These are phyloP conservation scores for Heliopora coerulea DNA, from an alignment of 92 coral and sea anemone species.

Conservation along the genomic window DNA sequence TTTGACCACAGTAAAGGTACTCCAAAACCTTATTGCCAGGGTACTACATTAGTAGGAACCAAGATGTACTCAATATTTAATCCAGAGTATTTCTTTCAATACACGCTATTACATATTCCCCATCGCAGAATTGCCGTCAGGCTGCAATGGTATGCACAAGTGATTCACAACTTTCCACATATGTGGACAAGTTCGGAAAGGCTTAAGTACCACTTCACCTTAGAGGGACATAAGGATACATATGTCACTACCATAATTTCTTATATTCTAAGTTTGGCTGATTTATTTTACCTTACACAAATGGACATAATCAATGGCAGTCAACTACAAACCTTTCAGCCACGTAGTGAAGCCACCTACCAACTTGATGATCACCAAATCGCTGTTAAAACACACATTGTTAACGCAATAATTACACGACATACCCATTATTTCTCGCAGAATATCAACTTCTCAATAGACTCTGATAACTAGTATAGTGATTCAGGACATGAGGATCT, in stretches of 20 bases:
- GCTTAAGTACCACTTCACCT: background rate
- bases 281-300: constrained; percentile 9
- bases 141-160: too few species aligned
- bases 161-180: constrained; percentile 4
- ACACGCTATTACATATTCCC: too few species aligned
- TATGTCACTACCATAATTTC: background rate
- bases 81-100: too few species aligned
- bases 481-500: background rate
- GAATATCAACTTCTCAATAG: background rate
- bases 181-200: background rate
- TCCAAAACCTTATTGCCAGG: too few species aligned
- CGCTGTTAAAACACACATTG: too few species aligned
- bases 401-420: too few species aligned
- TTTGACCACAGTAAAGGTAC: too few species aligned
- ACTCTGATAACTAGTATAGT: background rate
- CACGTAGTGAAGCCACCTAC: background rate
- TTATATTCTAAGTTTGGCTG: background rate
- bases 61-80: too few species aligned
- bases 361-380: background rate
- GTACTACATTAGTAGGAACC: too few species aligned
- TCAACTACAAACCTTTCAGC: background rate
- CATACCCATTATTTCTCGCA: too few species aligned
- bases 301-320: background rate
- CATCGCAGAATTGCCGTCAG: too few species aligned
- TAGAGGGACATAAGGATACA: background rate